Evolutionary conservation across 1,140 invertebrate species (phyloP).

Genomic region (Harpegnathos saltator): DNA sequence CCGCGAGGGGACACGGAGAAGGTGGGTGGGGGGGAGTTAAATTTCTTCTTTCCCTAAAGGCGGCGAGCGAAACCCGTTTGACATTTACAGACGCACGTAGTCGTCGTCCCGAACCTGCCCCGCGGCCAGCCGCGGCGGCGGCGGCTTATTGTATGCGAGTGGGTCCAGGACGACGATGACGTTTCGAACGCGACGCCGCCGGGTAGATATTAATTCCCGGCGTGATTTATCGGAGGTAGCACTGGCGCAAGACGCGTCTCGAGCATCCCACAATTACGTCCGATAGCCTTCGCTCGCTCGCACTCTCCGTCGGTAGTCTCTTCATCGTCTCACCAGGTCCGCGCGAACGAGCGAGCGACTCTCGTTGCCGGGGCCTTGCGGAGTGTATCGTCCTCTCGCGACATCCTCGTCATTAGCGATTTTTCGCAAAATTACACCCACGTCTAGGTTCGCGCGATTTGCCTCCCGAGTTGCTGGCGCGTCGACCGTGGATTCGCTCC

Average conservation of each 20-base stretch:
- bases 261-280: slow-evolving; percentile 30
- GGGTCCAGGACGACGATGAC: background rate
- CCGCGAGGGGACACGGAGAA: slow-evolving; percentile 1
- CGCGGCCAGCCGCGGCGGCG: background rate
- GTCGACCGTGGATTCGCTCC: no score
- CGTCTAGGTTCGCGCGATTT: no score
- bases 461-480: no score
- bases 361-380: no score
- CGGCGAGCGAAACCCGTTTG: slow-evolving; percentile 68
- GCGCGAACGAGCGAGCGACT: no score
- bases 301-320: no score
- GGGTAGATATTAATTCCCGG: slow-evolving; percentile 37
- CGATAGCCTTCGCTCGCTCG: slow-evolving; percentile 28
- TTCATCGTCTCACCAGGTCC: no score
- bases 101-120: slow-evolving; percentile 56
- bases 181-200: slow-evolving; percentile 23
- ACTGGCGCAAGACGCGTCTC: slow-evolving; percentile 39
- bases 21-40: slow-evolving; percentile 10
- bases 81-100: slow-evolving; percentile 69
- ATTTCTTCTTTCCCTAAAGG: slow-evolving; percentile 58
- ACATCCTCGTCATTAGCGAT: no score
- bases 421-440: no score
- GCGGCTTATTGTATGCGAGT: slow-evolving; percentile 29
- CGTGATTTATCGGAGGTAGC: slow-evolving; percentile 46
- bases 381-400: no score